phyloP scores from a whole-genome alignment of 2,888 invertebrate species.

The Drosophila aldrichi region DNA sequence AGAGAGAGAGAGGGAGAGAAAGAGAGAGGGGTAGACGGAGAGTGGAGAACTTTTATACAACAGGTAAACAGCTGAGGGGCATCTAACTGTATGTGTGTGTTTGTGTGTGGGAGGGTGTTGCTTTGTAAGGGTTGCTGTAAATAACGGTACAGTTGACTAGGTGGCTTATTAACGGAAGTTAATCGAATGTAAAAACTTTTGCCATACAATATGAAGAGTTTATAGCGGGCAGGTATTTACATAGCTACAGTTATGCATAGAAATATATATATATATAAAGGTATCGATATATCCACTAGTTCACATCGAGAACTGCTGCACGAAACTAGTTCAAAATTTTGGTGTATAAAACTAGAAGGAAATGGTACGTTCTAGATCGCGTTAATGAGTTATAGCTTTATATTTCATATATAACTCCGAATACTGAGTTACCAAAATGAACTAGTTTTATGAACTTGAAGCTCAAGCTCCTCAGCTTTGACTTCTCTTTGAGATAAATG shows the following conservation, averaged over 20 bases:
- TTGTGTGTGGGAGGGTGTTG: neutral
- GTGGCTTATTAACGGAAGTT: conserved; percentile 15
- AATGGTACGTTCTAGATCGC: no score
- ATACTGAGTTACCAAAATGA: neutral
- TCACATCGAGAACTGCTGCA: neutral
- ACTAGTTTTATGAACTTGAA: neutral
- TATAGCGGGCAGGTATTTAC: neutral
- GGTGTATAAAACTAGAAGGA: no score
- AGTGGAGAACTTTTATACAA: neutral
- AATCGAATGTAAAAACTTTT: conserved; percentile 12
- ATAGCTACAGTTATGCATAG: no score
- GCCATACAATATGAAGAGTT: neutral
- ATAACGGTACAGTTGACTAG: conserved; percentile 3
- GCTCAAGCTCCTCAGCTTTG: no score
- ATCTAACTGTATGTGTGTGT: neutral
- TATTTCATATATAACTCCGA: neutral
- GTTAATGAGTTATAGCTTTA: neutral
- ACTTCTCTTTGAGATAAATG: neutral
- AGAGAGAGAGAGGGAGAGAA: neutral
- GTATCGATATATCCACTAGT: neutral
- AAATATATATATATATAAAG: neutral
- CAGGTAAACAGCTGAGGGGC: conserved; percentile 7
- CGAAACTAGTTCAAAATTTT: no score
- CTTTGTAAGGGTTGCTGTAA: conserved; percentile 5
- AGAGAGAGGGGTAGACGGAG: neutral